A percentile compares a stretch with the other conserved stretches of the same genome.
phyloP scores from a whole-genome alignment of 2,113 vertebrate species.

The Alexandromys fortis region DNA sequence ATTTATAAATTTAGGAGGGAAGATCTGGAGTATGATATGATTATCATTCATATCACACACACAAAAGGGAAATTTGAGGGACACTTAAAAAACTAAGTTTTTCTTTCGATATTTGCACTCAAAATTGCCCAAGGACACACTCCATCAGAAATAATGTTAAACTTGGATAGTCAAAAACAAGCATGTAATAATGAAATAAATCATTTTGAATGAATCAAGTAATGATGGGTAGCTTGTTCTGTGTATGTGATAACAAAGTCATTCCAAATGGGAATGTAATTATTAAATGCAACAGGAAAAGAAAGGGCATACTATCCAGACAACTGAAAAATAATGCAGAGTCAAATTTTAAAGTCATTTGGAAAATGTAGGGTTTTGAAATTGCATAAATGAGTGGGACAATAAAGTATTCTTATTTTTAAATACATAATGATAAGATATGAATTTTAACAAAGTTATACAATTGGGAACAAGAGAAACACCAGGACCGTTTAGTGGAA shows the following conservation, averaged over 20 bases:
- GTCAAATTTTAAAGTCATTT: constrained; percentile 3
- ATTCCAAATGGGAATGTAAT: not conserved
- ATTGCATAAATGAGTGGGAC: not conserved
- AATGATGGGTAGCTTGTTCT: not conserved
- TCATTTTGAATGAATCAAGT: not conserved
- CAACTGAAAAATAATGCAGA: not conserved
- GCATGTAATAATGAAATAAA: not conserved
- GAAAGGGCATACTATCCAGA: not conserved
- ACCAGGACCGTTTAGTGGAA: not conserved
- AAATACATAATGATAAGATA: not conserved
- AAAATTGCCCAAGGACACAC: constrained; percentile 32
- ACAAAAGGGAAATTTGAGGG: not conserved
- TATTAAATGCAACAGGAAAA: not conserved
- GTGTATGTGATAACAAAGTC: not conserved
- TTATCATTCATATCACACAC: not conserved
- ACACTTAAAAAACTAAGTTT: not conserved
- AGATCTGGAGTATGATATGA: not conserved
- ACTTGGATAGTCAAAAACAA: constrained; percentile 4
- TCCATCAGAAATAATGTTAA: not conserved
- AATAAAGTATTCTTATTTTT: not conserved
- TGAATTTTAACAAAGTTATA: not conserved
- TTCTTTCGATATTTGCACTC: not conserved
- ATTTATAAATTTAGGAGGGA: constrained; percentile 14
- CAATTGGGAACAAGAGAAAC: not conserved
- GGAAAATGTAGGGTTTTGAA: constrained; percentile 19